Base-by-base conservation (phyloP, 2,888 invertebrate species). In the Onthophagus sagittarius region DNA sequence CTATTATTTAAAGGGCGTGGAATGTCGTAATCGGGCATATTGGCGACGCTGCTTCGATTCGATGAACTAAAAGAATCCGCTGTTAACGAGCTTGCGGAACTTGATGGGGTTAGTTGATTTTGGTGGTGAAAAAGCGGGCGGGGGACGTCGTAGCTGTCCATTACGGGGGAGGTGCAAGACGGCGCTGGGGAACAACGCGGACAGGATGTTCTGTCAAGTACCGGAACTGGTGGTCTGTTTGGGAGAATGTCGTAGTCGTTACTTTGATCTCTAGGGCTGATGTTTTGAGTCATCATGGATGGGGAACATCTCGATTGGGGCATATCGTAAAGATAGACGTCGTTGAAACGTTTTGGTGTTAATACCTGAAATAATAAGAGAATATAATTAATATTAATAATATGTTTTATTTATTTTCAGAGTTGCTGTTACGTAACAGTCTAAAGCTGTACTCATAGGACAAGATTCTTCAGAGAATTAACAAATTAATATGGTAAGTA, bases 281-380 rank as follows among this genome's bases (percentile, higher is more conserved):
- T 80, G 80, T 85, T 79, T 82, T 77, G 73, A 14, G 77, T 76
- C 65, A 82, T 79, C 71, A 82, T 81, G 14, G 83, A 77, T 13
- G 84, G 84, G 33, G 83, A 83, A 76, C 83, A 83, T 76, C 84
- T 79, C 39, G 81, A 80, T 9, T 88, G 87, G 76, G 90, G 89
- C 82, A 90, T 87, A 84, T 92, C 91, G 85, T 92, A 93, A 77
- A 92, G 85, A 84, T 91, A 92, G 69, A 92, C 90, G 84, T 92
- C 92, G 79, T 92, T 92, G 84, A 89, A 89, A 84, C 91, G 90
- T 83, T 92, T 91, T 62, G 92, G 91, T 74, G 91, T 91, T 77
- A 91, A 87, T 76, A 91, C 91, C 91, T 92, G 86, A 13, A 88
- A 85, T 72, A 73, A 81, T 15, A 71, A 23, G 31, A 13, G n/a